Evolutionary conservation across 1,140 invertebrate species (phyloP).

Genomic region (Aporrectodea caliginosa): DNA sequence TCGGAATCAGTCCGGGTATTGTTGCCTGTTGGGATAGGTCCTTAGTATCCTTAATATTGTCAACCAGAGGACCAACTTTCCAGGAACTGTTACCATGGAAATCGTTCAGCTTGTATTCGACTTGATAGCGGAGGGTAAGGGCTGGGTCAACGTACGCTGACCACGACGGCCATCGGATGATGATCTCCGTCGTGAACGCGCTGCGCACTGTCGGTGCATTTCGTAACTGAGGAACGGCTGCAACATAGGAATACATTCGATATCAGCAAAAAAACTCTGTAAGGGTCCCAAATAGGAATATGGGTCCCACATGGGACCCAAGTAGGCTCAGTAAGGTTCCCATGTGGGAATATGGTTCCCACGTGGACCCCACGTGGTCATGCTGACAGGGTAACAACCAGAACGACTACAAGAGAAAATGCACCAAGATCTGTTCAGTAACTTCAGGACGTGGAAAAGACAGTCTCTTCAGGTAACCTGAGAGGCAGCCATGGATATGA

Average conservation of each 20-base stretch:
- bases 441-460: too few relatives aligned
- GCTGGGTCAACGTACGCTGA: not conserved
- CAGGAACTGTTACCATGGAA: not conserved
- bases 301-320: not conserved
- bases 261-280: not conserved
- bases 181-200: conserved; percentile 7
- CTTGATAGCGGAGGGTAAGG: not conserved
- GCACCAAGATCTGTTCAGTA: too few relatives aligned
- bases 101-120: conserved; percentile 19
- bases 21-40: not conserved
- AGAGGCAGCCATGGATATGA: too few relatives aligned
- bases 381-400: not conserved
- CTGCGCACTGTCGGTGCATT: not conserved
- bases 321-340: not conserved
- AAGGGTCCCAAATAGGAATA: not conserved
- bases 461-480: too few relatives aligned
- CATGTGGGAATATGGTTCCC: not conserved
- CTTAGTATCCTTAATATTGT: not conserved
- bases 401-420: not conserved
- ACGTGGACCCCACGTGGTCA: not conserved
- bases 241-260: not conserved
- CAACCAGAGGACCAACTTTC: not conserved
- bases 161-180: conserved; percentile 7
- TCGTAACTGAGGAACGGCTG: conserved; percentile 3
- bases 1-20: not conserved